Percentiles rank a stretch among this genome's conserved stretches.
Evolutionary conservation across 2,888 invertebrate genomes (phyloP).

Genomic region (Pterobdella sp.): DNA sequence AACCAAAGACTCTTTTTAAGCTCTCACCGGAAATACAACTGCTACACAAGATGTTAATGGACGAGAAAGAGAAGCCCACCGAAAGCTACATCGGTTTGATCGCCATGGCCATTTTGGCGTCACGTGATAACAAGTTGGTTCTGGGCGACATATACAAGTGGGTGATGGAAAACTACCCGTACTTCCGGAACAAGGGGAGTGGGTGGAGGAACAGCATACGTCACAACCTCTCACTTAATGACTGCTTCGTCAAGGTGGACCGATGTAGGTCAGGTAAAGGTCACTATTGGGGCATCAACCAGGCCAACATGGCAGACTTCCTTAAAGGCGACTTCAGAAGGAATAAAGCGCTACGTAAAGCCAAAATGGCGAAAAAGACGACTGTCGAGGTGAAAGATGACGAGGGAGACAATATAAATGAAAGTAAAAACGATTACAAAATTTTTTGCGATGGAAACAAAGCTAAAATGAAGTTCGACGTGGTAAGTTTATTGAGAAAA

Average conservation of each 20-base stretch:
- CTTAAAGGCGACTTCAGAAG: slow-evolving; percentile 89
- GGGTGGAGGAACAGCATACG: slow-evolving; percentile 97
- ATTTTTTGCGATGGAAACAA: neutral
- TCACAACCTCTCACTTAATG: slow-evolving; percentile 91
- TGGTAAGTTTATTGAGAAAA: neutral
- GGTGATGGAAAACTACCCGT: slow-evolving; percentile 90
- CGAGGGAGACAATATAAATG: slow-evolving; percentile 57
- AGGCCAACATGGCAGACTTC: slow-evolving; percentile 93
- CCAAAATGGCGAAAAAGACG: slow-evolving; percentile 89
- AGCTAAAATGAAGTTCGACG: slow-evolving; percentile 5
- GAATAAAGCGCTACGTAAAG: slow-evolving; percentile 89
- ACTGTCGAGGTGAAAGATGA: slow-evolving; percentile 78
- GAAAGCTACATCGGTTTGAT: slow-evolving; percentile 96
- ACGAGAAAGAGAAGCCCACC: slow-evolving; percentile 66
- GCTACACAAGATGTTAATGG: slow-evolving; percentile 6
- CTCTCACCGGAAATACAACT: neutral
- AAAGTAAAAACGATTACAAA: neutral
- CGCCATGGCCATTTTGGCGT: slow-evolving; percentile 91
- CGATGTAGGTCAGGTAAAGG: slow-evolving; percentile 95
- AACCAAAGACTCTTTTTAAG: neutral
- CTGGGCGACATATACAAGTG: slow-evolving; percentile 96
- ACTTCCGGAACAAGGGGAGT: slow-evolving; percentile 86
- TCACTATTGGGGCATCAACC: slow-evolving; percentile 97
- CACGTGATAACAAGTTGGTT: slow-evolving; percentile 82
- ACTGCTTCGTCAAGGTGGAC: slow-evolving; percentile 93